phyloP scores from a whole-genome alignment of 2,888 invertebrate genomes.

The Limulus polyphemus region DNA sequence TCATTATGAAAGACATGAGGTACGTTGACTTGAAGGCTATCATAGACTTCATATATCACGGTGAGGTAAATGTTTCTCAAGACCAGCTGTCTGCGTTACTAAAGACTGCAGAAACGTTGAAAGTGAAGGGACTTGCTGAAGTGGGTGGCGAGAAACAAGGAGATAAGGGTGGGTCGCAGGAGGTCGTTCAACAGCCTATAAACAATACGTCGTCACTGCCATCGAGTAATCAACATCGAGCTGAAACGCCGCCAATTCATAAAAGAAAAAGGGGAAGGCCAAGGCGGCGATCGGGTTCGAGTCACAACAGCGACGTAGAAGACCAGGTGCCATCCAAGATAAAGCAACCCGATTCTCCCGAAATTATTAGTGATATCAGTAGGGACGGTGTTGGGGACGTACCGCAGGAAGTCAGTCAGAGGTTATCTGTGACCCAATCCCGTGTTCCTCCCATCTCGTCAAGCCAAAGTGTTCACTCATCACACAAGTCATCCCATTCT shows the following conservation, averaged over 20 bases:
- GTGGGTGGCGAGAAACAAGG: constrained; percentile 59
- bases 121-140: constrained; percentile 63
- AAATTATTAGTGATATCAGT: constrained; percentile 16
- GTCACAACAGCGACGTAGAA: constrained; percentile 19
- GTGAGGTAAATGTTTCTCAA: constrained; percentile 85
- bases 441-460: constrained; percentile 20
- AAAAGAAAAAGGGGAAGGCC: constrained; percentile 22
- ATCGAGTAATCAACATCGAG: constrained; percentile 13
- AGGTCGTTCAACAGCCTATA: constrained; percentile 9
- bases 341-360: constrained; percentile 21
- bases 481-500: constrained; percentile 14
- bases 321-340: constrained; percentile 18
- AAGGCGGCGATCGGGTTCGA: constrained; percentile 17
- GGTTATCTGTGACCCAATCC: constrained; percentile 13
- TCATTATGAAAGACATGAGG: constrained; percentile 82
- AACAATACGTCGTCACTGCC: background rate
- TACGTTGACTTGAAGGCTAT: constrained; percentile 79
- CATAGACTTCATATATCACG: constrained; percentile 90
- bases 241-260: constrained; percentile 20
- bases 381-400: constrained; percentile 14
- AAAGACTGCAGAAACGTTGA: constrained; percentile 79
- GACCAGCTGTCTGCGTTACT: constrained; percentile 76
- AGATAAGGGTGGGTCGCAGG: constrained; percentile 9
- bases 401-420: no score
- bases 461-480: constrained; percentile 3